Evolutionary conservation across 2,113 vertebrate genomes (phyloP).

Genomic region (Macquaria ambigua): DNA sequence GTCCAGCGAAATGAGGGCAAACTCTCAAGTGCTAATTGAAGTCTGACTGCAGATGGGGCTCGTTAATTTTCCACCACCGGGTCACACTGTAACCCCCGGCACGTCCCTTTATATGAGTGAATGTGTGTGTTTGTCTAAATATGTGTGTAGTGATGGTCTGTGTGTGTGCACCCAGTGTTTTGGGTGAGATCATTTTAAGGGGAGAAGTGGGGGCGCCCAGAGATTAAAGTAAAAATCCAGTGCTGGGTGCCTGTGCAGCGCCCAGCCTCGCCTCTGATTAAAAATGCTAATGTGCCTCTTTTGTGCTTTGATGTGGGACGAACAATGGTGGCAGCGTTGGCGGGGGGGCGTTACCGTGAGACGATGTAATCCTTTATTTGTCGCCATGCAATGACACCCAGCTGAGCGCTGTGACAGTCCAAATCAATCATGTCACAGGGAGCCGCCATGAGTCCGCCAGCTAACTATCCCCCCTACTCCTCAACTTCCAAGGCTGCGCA

Average conservation of each 20-base stretch:
- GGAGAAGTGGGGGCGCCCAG: constrained; percentile 50
- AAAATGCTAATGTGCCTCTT: constrained; percentile 91
- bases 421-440: constrained; percentile 82
- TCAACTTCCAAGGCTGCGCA: constrained; percentile 68
- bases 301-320: constrained; percentile 92
- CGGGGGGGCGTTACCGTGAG: constrained; percentile 62
- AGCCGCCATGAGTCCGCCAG: constrained; percentile 71
- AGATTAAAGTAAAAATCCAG: constrained; percentile 85
- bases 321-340: constrained; percentile 85
- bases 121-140: constrained; percentile 47
- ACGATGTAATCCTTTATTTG: constrained; percentile 81
- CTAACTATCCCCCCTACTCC: constrained; percentile 66
- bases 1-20: constrained; percentile 64
- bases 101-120: constrained; percentile 45
- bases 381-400: constrained; percentile 74
- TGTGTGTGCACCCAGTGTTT: constrained; percentile 47
- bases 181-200: constrained; percentile 55
- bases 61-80: constrained; percentile 72
- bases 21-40: constrained; percentile 77
- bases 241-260: constrained; percentile 82
- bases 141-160: constrained; percentile 13
- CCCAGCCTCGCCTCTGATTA: constrained; percentile 89
- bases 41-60: constrained; percentile 74
- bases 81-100: constrained; percentile 60
- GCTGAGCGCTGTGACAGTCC: constrained; percentile 79